These are phyloP conservation scores for Ornithorhynchus anatinus DNA, from an alignment of 2,113 vertebrate species.

Conservation along the genomic window DNA sequence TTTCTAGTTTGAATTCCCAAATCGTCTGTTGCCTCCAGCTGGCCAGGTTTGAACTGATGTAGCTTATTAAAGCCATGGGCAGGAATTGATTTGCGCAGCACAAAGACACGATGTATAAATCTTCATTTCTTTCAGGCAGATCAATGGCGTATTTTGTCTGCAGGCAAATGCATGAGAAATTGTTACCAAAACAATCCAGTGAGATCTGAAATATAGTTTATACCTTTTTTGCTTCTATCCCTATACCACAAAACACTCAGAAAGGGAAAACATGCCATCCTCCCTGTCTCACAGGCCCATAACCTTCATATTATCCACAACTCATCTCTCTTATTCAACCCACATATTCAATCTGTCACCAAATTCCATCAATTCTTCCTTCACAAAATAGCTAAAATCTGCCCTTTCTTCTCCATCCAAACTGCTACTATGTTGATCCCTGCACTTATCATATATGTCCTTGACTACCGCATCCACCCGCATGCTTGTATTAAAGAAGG, in stretches of 20 bases:
- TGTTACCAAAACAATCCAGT: background rate
- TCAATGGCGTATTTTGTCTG: constrained; percentile 22
- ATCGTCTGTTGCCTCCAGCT: constrained; percentile 46
- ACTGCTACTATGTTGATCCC: too few species aligned
- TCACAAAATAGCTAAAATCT: too few species aligned
- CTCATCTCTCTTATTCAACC: too few species aligned
- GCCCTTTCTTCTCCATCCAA: too few species aligned
- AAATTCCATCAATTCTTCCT: too few species aligned
- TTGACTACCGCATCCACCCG: too few species aligned
- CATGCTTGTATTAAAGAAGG: too few species aligned
- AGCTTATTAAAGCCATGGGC: constrained; percentile 36
- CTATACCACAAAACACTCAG: background rate
- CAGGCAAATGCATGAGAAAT: constrained; percentile 16
- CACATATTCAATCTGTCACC: too few species aligned
- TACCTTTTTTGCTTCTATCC: background rate
- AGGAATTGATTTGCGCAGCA: constrained; percentile 14
- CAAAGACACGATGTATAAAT: constrained; percentile 45
- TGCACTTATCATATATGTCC: too few species aligned
- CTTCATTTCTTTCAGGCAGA: constrained; percentile 39
- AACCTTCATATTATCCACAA: too few species aligned
- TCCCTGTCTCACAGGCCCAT: too few species aligned
- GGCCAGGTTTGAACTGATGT: constrained; percentile 2
- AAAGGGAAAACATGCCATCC: constrained; percentile 26
- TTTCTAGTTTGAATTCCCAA: constrained; percentile 42
- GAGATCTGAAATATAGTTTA: constrained; percentile 30